Percentiles rank a stretch among this genome's conserved stretches.
phyloP scores from a whole-genome alignment of 1,140 invertebrate species.

The Lordiphosa stackelbergi region DNA sequence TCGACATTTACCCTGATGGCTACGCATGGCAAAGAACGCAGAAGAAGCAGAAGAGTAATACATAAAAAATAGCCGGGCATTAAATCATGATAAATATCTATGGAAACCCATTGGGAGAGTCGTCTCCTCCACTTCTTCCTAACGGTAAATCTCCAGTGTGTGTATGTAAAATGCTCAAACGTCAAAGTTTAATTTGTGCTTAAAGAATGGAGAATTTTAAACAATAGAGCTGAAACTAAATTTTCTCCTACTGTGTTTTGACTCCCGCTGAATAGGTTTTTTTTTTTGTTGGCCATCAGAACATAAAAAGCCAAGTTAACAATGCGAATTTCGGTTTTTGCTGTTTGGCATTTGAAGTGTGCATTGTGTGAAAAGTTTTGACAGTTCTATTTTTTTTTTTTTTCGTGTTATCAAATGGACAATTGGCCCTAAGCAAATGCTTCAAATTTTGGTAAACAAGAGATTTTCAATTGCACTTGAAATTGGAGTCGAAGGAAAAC shows the following conservation, averaged over 20 bases:
- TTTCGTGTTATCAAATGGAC: too few relatives aligned
- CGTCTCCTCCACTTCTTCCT: neutral
- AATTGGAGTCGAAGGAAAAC: too few relatives aligned
- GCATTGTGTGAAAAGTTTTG: conserved; percentile 6
- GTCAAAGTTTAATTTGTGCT: conserved; percentile 6
- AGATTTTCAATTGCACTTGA: too few relatives aligned
- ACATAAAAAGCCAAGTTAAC: conserved; percentile 1
- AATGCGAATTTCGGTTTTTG: conserved; percentile 9
- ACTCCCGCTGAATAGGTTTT: too few relatives aligned
- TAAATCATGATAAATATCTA: conserved; percentile 15
- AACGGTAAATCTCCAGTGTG: conserved; percentile 3
- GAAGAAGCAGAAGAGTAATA: too few relatives aligned
- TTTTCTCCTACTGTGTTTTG: conserved; percentile 7
- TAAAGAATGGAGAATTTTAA: neutral
- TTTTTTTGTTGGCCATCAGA: too few relatives aligned
- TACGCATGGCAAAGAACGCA: too few relatives aligned
- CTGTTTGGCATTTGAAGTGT: conserved; percentile 11
- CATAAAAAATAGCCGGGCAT: conserved; percentile 4
- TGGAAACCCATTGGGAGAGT: conserved; percentile 1
- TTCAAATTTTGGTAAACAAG: too few relatives aligned
- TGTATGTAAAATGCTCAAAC: neutral
- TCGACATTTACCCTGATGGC: neutral
- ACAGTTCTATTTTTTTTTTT: conserved; percentile 1
- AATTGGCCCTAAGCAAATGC: too few relatives aligned
- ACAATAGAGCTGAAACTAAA: neutral